A percentile compares a stretch with the other conserved stretches of the same genome.
Evolutionary conservation across 2,888 invertebrate genomes (phyloP).

Genomic region (Diploptera punctata): DNA sequence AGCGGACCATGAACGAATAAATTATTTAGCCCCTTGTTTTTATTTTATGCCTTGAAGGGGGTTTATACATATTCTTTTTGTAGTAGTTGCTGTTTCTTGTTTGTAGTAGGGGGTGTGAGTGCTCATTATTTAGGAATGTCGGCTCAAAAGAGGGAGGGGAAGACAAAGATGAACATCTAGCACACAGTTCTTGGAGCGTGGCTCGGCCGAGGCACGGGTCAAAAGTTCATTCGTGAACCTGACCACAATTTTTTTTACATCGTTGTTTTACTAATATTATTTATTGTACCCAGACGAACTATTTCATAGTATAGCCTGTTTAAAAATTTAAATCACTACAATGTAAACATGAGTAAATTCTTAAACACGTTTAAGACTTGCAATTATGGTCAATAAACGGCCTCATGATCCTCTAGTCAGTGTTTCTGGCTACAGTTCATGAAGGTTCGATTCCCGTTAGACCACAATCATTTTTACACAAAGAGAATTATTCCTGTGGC

Average conservation of each 20-base stretch:
- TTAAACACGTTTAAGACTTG: too few species aligned
- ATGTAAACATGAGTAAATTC: too few species aligned
- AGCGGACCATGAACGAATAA: conserved; percentile 36
- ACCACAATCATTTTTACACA: too few species aligned
- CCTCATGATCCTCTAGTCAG: too few species aligned
- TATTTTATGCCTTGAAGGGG: conserved; percentile 4
- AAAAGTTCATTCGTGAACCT: conserved; percentile 34
- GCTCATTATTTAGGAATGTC: conserved; percentile 38
- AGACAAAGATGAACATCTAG: conserved; percentile 21
- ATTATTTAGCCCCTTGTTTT: conserved; percentile 27
- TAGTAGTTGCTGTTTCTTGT: conserved; percentile 17
- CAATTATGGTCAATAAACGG: too few species aligned
- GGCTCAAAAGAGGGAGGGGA: conserved; percentile 16
- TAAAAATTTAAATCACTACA: too few species aligned
- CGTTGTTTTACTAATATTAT: conserved; percentile 18
- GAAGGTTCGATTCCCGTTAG: too few species aligned
- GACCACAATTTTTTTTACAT: conserved; percentile 17
- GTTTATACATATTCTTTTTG: conserved; percentile 25
- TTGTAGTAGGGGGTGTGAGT: conserved; percentile 34
- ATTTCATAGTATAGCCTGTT: conserved; percentile 22
- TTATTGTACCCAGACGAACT: conserved; percentile 21
- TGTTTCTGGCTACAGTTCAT: too few species aligned
- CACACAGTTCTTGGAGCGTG: conserved; percentile 33
- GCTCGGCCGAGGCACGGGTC: conserved; percentile 26
- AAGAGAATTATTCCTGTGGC: too few species aligned